Evolutionary conservation across 1,140 invertebrate genomes (phyloP), one percentile per base, ranked within the genome.

Genomic region (Centruroides sculpturatus): DNA sequence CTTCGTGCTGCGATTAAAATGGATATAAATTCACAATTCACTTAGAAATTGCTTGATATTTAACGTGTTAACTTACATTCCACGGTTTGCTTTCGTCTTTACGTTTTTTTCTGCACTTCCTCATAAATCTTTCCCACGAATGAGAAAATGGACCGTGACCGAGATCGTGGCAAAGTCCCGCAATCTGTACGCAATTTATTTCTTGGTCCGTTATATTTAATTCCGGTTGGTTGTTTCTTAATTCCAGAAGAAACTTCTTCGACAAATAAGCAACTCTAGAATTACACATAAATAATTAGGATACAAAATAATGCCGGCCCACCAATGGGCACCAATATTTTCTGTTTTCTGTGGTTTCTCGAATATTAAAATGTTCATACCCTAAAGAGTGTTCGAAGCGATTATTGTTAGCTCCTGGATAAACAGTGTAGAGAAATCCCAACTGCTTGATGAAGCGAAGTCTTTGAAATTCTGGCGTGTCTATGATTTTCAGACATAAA

Each of bases 91-190:
- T 6, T 5, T 53, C 51, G 1, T 53, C 7, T 36, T 8, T 53
- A 23, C 5, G 8, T 7, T 53, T 53, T 34, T 23, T 36, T n/a
- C 34, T 12, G 23, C 5, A 23, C 7, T 23, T 23, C 56, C 55
- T 61, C 55, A 71, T 71, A 54, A 71, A 79, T 6, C 35, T 41
- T 67, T 84, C 82, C 78, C 80, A 85, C 1, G 73, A 64, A 69
- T 85, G 83, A 35, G 80, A 82, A 69, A 82, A 82, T 4, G 83
- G 82, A 3, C 83, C 83, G 70, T 84, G 83, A 9, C 82, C 83
- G 3, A 85, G 65, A 68, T 86, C 83, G 73, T 85, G 84, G 61
- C 82, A 79, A 0, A 86, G 74, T 0, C 80, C 83, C 53, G 83
- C 84, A 48, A 86, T 75, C 67, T 78, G 64, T 6, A 84, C 71